phyloP scores from a whole-genome alignment of 2,888 invertebrate genomes.

The Chrysolina americana region DNA sequence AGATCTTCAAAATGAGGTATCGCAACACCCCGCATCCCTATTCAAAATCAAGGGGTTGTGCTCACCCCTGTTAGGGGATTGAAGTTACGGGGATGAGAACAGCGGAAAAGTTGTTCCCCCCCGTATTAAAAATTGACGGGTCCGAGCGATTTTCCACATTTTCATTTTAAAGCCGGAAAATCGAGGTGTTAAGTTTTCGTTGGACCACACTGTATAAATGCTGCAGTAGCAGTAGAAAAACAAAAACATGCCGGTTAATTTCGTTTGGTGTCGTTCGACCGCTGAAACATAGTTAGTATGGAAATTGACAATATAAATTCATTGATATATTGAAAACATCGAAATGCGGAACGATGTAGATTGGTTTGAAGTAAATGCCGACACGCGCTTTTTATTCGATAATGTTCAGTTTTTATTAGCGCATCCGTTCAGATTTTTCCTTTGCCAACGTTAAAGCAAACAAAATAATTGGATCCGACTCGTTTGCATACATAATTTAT shows the following conservation, averaged over 20 bases:
- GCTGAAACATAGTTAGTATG: background rate
- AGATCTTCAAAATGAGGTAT: too few relatives aligned
- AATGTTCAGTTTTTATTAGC: conserved; percentile 3
- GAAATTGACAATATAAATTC: conserved; percentile 10
- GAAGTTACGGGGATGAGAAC: too few relatives aligned
- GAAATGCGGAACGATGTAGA: background rate
- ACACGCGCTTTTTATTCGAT: background rate
- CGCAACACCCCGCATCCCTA: too few relatives aligned
- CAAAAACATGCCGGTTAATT: background rate
- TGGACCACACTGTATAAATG: too few relatives aligned
- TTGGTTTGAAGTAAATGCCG: conserved; percentile 5
- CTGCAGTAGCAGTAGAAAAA: background rate
- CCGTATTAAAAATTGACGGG: too few relatives aligned
- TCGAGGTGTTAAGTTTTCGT: too few relatives aligned
- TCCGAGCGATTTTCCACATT: too few relatives aligned
- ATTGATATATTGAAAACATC: background rate
- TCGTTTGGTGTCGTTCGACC: background rate
- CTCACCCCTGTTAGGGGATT: too few relatives aligned
- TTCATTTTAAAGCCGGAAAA: too few relatives aligned
- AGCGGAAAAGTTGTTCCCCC: too few relatives aligned
- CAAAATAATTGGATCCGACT: background rate
- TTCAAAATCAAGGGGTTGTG: too few relatives aligned
- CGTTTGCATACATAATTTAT: background rate
- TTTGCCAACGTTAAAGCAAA: background rate
- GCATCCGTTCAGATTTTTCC: background rate